Evolutionary conservation across 2,888 invertebrate genomes (phyloP), one percentile per base, ranked within the genome.

Genomic region (Euphydryas editha): DNA sequence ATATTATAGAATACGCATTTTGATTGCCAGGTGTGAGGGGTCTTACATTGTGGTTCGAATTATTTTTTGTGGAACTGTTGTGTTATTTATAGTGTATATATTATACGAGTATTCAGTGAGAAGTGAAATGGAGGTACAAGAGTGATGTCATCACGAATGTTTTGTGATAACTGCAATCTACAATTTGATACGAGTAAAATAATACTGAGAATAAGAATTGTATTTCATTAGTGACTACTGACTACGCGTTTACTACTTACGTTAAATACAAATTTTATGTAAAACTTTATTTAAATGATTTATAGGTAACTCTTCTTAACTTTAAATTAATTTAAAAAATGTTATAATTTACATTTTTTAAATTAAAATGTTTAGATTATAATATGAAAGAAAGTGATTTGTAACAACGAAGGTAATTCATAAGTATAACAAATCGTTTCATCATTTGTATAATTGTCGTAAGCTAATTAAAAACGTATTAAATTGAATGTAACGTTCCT

Each of bases 81-180:
- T 51, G 24, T n/a, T n/a, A n/a, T n/a, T n/a, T n/a, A n/a, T n/a
- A n/a, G n/a, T n/a, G n/a, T n/a, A n/a, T n/a, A n/a, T n/a, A n/a
- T n/a, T n/a, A n/a, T n/a, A n/a, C 24, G 49, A 51, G 21, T 17
- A 21, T 39, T 1, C 17, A 39, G 42, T 30, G 24, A 11, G n/a
- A 3, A 36, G 24, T 60, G 56, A 21, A 62, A 69, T 69, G 56
- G 58, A 44, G 67, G 67, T 59, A 72, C 30, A 63, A 55, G 39
- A 62, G 55, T 74, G 73, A 73, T 74, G 73, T 74, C 74, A 74
- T 71, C 49, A 49, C 54, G 63, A 70, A 71, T 70, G 55, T 61
- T 51, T 69, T 62, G 56, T 71, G 74, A 70, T 72, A 74, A 73
- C 64, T 51, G 49, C 57, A 67, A 65, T 62, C 59, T 65, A 47